These are phyloP conservation scores for Myanophis thanlyinensis DNA, from an alignment of 2,113 vertebrate species.

Conservation along the genomic window DNA sequence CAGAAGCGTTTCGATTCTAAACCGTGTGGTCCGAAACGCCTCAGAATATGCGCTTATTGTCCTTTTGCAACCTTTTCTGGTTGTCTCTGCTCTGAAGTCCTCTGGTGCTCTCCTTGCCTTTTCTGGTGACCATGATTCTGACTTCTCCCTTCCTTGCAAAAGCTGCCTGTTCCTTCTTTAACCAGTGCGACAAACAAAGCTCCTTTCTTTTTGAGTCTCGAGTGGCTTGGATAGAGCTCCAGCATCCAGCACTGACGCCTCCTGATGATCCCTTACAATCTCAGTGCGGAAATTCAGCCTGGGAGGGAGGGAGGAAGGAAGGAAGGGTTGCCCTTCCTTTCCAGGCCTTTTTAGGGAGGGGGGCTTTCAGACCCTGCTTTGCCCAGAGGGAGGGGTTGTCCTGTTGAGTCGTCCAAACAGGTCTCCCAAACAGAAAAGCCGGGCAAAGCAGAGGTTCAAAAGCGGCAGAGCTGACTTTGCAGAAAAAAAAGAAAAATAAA, in stretches of 20 bases:
- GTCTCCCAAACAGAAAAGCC: background rate
- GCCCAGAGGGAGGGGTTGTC: background rate
- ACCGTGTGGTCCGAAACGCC: background rate
- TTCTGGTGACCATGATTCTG: background rate
- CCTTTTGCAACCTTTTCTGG: background rate
- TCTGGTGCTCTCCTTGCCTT: background rate
- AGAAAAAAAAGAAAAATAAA: fast-evolving
- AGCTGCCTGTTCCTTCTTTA: background rate
- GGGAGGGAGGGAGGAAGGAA: background rate
- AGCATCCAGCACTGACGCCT: background rate
- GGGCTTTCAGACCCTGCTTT: background rate
- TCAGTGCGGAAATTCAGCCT: background rate
- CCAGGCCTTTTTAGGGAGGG: background rate
- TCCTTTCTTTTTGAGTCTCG: background rate
- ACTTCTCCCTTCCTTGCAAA: background rate
- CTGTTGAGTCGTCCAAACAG: background rate
- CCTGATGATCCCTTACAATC: background rate
- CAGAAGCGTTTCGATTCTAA: background rate
- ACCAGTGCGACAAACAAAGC: background rate
- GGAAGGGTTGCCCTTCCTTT: background rate
- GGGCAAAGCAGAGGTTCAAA: background rate
- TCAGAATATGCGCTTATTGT: background rate
- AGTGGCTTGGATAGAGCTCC: background rate
- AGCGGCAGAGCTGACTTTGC: background rate
- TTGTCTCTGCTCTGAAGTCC: background rate